Conservation (phyloP, 1,140 invertebrate species). For the Acromyrmex charruanus region DNA sequence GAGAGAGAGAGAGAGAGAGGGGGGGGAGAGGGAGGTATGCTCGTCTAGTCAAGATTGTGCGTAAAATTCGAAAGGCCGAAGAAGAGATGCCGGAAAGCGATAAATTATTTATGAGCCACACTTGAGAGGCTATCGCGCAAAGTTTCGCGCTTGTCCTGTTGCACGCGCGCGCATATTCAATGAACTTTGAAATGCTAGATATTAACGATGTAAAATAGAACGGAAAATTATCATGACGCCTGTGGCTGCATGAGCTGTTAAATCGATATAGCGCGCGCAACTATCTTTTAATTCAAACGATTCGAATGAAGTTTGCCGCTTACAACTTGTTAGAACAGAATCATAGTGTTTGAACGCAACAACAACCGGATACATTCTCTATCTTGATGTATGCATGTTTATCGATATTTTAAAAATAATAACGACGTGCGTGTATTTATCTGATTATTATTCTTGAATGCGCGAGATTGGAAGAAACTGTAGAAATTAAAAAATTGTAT, state of each 20-base stretch:
- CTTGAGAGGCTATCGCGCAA: constrained; percentile 22
- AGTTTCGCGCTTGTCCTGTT: constrained; percentile 24
- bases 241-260: constrained; percentile 10
- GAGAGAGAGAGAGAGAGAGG: too few species aligned
- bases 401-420: background rate
- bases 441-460: constrained; percentile 20
- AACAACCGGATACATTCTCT: background rate
- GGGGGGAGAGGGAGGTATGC: background rate
- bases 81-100: constrained; percentile 42
- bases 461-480: background rate
- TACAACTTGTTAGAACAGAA: too few species aligned
- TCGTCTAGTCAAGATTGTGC: constrained; percentile 21
- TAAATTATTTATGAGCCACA: constrained; percentile 56
- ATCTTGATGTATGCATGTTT: background rate
- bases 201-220: constrained; percentile 45
- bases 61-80: constrained; percentile 43
- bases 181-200: constrained; percentile 26
- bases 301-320: background rate
- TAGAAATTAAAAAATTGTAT: background rate
- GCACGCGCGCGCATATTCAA: constrained; percentile 24
- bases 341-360: background rate
- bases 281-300: background rate
- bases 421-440: background rate
- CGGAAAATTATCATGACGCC: background rate
- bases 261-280: background rate